Evolutionary conservation across 1,140 invertebrate genomes (phyloP), one percentile per base, ranked within the genome.

Genomic region (Zaprionus davidi): DNA sequence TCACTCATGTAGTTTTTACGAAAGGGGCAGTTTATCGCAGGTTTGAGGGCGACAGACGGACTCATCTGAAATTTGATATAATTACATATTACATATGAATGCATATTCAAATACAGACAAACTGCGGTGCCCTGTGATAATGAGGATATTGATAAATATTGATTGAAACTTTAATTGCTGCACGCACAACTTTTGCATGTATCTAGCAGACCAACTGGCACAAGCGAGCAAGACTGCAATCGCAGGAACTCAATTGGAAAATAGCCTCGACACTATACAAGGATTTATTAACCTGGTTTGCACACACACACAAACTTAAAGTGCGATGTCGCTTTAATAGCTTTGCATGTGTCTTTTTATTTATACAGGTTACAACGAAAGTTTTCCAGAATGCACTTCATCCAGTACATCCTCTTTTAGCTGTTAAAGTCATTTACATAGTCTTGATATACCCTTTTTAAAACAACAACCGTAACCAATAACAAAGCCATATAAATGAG

Each of bases 141-240:
- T 51, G 46, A 51, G 46, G 11, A 51, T n/a, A n/a, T n/a, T n/a
- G n/a, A n/a, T 51, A 51, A 24, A 51, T 51, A 51, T 51, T 51
- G 46, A 51, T 51, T 51, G 11, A 5, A 24, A 22, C n/a, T 51
- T 51, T 22, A 49, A 51, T 51, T 24, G 46, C 12, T 24, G 46
- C 46, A 22, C 12, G 46, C 20, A 24, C 46, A 51, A 51, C 17
- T 1, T 51, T 51, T 51, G 46, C 46, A 12, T 51, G 46, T 51
- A 24, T 51, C 46, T 22, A 24, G 20, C 20, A 51, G 22, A 20
- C 17, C 9, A 51, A 51, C 46, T 12, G 17, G 4, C 46, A 11
- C 7, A 46, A 15, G 36, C 36, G 36, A 38, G 13, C 36, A 38
- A 38, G 12, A 13, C 15, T n/a, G 41, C 6, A 46, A 22, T 22